Evolutionary conservation across 2,888 invertebrate genomes (phyloP), one percentile per base, ranked within the genome.

Genomic region (Lasius platythorax): DNA sequence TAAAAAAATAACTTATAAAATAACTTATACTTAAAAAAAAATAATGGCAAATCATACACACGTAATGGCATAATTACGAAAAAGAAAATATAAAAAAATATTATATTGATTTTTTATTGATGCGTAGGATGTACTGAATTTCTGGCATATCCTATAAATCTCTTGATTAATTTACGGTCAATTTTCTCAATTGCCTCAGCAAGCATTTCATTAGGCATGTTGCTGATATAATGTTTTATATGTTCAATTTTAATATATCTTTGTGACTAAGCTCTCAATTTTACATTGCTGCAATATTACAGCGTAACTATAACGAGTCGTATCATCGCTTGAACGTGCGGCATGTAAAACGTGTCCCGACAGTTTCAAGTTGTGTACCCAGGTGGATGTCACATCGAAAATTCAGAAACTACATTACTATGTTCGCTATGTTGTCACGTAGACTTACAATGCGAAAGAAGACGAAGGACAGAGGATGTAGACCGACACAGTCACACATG

Each of bases 361-460:
- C 66, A 28, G 11, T 56, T 56, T 67, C 40, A 46, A 78, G 5
- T 67, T 56, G 56, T 64, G 67, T 37, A 76, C 28, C 28, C 53
- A 76, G 53, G 8, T 76, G 43, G 40, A 15, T 56, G 30, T 66
- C 40, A 18, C 12, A 66, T 76, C 56, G 56, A 78, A 58, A 68
- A 68, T 56, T 68, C 43, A 58, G 66, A 76, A 78, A 68, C 56
- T 78, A n/a, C 30, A 68, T 68, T 43, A 68, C 56, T 63, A 11
- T 15, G 28, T 46, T n/a, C n/a, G n/a, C 50, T 53, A 53, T 33
- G 61, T 68, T 58, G 30, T 12, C 76, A n/a, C 40, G 15, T 56
- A 23, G n/a, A 58, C n/a, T 67, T 58, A 56, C 56, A 67, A 67
- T 6, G 9, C 18, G 67, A 78, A 68, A 15, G 68, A 56, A 43